Percentiles rank a stretch among this genome's conserved stretches.
Evolutionary conservation across 2,113 vertebrate species (phyloP).

Genomic region (Sceloporus tristichus): DNA sequence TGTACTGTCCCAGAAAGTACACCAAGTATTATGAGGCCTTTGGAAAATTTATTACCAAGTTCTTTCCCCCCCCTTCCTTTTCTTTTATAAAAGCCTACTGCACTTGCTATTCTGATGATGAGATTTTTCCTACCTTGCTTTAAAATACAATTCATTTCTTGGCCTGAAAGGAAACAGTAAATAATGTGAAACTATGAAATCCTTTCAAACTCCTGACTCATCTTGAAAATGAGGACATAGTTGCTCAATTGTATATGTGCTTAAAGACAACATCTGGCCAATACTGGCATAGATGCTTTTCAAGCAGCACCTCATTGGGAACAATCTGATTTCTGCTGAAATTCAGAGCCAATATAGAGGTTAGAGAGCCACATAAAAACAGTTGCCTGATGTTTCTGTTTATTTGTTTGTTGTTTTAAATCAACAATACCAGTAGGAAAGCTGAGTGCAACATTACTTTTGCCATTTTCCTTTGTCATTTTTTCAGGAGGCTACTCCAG

Average conservation of each 20-base stretch:
- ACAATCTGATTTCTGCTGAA: background rate
- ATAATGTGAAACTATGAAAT: slow-evolving; percentile 16
- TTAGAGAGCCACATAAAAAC: background rate
- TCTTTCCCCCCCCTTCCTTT: too few relatives aligned
- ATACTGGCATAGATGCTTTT: background rate
- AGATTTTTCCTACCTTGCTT: slow-evolving; percentile 24
- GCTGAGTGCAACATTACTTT: too few relatives aligned
- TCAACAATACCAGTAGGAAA: background rate
- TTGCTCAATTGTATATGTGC: background rate
- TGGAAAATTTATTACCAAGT: background rate
- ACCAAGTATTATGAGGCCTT: background rate
- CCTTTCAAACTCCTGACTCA: slow-evolving; percentile 22
- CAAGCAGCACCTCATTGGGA: background rate
- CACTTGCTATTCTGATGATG: slow-evolving; percentile 5
- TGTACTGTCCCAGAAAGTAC: background rate
- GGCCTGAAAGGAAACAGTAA: slow-evolving; percentile 19
- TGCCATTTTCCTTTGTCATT: background rate
- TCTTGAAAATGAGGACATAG: slow-evolving; percentile 17
- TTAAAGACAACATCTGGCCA: background rate
- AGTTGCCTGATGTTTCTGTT: background rate
- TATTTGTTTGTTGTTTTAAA: background rate
- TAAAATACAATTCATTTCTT: slow-evolving; percentile 32
- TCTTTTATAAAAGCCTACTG: background rate
- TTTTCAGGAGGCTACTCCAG: background rate
- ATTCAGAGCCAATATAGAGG: background rate